These are phyloP conservation scores for Mustela lutreola DNA, from an alignment of 2,113 vertebrate species.

Conservation along the genomic window DNA sequence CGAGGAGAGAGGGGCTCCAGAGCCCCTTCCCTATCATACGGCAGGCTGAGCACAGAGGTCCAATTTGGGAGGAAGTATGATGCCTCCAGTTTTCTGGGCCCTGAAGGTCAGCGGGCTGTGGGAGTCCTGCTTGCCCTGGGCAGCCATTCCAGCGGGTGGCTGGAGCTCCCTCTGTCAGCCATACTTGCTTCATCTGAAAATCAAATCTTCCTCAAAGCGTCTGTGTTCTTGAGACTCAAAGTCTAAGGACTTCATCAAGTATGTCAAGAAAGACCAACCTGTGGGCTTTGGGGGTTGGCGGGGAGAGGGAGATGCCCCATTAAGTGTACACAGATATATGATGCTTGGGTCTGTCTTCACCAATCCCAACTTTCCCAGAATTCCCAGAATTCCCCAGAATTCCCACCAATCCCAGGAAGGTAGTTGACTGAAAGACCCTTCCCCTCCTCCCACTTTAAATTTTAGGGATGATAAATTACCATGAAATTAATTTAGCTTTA, in stretches of 20 bases:
- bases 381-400: no score
- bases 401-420: neutral
- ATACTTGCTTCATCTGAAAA: conserved; percentile 19
- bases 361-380: neutral
- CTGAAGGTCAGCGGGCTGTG: neutral
- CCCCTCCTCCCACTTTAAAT: conserved; percentile 61
- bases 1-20: neutral
- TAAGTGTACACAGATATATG: conserved; percentile 26
- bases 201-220: conserved; percentile 37
- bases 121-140: neutral
- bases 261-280: conserved; percentile 45
- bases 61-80: neutral
- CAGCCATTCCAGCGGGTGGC: conserved; percentile 34
- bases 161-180: neutral
- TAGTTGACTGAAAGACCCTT: conserved; percentile 27
- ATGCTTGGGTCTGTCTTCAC: conserved; percentile 68
- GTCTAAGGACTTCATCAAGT: conserved; percentile 68
- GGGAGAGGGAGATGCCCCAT: neutral
- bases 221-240: conserved; percentile 46
- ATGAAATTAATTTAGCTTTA: conserved; percentile 76
- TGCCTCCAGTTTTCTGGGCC: neutral
- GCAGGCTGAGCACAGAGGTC: neutral
- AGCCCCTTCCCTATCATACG: neutral
- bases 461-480: conserved; percentile 72
- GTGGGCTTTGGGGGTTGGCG: neutral